A percentile compares a stretch with the other conserved stretches of the same genome.
These are phyloP conservation scores for Congeria kusceri DNA, from an alignment of 2,888 invertebrate genomes.

Conservation along the genomic window DNA sequence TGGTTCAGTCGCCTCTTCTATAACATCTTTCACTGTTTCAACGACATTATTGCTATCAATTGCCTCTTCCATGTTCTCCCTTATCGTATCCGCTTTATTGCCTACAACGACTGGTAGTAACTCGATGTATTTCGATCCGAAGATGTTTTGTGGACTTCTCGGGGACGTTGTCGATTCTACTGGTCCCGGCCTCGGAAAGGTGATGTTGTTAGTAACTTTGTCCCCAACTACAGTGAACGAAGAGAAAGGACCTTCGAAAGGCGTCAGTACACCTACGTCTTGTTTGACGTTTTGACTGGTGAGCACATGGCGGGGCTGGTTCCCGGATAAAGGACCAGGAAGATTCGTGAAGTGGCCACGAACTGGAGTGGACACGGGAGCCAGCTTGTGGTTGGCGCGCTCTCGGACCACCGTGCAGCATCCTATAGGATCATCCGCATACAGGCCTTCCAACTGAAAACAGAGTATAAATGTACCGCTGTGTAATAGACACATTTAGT, in stretches of 20 bases:
- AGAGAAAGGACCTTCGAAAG: too few relatives aligned
- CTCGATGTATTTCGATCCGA: neutral
- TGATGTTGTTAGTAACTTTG: too few relatives aligned
- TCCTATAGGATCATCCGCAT: conserved; percentile 35
- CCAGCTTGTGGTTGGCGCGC: conserved; percentile 20
- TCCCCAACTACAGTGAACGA: too few relatives aligned
- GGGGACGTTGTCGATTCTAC: too few relatives aligned
- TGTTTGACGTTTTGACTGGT: too few relatives aligned
- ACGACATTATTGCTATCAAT: neutral
- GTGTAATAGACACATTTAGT: neutral
- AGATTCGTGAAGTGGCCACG: neutral
- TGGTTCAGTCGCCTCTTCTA: neutral
- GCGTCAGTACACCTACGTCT: too few relatives aligned
- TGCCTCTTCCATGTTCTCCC: conserved; percentile 2
- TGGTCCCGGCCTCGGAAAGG: too few relatives aligned
- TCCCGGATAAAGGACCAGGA: neutral
- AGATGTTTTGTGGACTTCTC: too few relatives aligned
- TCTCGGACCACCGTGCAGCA: conserved; percentile 51
- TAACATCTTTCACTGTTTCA: neutral
- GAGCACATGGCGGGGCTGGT: too few relatives aligned
- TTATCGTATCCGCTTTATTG: neutral
- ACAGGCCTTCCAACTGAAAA: conserved; percentile 28
- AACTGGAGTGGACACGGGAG: neutral
- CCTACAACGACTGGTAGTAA: neutral
- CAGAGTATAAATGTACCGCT: neutral